Conservation (phyloP, 2,797 vertebrate species). For the Poeciliopsis gracilis region DNA sequence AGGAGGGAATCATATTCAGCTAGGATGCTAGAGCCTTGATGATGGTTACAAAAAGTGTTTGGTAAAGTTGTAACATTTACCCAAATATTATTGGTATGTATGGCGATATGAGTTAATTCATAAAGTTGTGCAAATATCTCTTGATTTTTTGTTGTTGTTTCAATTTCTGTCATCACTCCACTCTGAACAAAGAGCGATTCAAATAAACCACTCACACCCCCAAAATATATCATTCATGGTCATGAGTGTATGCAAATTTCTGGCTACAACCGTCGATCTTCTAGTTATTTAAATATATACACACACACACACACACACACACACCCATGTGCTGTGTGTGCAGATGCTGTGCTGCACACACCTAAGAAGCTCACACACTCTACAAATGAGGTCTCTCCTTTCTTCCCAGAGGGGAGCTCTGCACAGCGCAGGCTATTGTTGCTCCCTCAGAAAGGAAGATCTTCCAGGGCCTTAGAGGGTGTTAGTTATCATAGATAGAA, state of each 20-base stretch:
- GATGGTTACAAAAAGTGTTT: neutral
- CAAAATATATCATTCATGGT: neutral
- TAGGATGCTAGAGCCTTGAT: neutral
- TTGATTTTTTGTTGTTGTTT: neutral
- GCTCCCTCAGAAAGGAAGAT: constrained; percentile 17
- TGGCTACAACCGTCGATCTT: neutral
- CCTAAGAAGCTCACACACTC: neutral
- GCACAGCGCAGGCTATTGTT: constrained; percentile 31
- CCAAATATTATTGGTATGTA: neutral
- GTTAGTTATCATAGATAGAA: constrained; percentile 30
- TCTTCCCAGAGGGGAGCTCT: constrained; percentile 28
- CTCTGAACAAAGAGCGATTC: neutral
- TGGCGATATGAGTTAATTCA: neutral
- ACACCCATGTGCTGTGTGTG: neutral
- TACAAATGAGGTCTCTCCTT: constrained; percentile 36
- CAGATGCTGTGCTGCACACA: neutral
- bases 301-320: no score
- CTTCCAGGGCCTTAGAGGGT: constrained; percentile 17
- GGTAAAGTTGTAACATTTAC: neutral
- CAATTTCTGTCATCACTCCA: neutral
- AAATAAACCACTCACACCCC: neutral
- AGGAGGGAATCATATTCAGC: neutral
- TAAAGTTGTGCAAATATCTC: neutral
- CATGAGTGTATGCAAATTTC: neutral
- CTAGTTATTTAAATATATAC: no score